A percentile compares a stretch with the other conserved stretches of the same genome.
Conservation (phyloP, 2,113 vertebrate genomes). For the Otus sunia region DNA sequence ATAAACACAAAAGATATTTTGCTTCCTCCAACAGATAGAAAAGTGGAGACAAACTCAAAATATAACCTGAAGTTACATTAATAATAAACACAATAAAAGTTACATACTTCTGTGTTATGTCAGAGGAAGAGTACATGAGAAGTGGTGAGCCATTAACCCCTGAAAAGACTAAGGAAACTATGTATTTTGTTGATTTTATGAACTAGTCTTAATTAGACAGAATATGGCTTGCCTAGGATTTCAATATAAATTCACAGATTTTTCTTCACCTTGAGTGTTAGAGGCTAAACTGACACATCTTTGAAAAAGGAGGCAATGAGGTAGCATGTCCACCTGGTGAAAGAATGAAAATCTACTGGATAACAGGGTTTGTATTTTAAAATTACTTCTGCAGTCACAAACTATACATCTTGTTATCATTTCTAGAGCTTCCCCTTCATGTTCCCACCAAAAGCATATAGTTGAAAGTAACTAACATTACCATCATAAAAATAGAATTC, state of each 20-base stretch:
- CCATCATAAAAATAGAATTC: background rate
- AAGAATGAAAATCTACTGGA: background rate
- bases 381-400: background rate
- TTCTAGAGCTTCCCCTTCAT: background rate
- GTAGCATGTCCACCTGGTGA: background rate
- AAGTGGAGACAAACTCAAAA: background rate
- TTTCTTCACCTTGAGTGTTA: background rate
- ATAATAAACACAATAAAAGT: background rate
- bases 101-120: background rate
- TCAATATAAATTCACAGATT: background rate
- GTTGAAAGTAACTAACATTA: background rate
- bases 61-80: background rate
- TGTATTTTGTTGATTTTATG: background rate
- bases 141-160: background rate
- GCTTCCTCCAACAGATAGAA: background rate
- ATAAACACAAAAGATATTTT: background rate
- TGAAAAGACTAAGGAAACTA: background rate
- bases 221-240: background rate
- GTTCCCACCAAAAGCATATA: background rate
- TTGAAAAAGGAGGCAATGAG: background rate
- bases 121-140: background rate
- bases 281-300: background rate
- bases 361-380: background rate
- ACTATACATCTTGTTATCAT: background rate
- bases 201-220: background rate